Base-by-base conservation (phyloP, 2,113 vertebrate species). In the Microtus ochrogaster region DNA sequence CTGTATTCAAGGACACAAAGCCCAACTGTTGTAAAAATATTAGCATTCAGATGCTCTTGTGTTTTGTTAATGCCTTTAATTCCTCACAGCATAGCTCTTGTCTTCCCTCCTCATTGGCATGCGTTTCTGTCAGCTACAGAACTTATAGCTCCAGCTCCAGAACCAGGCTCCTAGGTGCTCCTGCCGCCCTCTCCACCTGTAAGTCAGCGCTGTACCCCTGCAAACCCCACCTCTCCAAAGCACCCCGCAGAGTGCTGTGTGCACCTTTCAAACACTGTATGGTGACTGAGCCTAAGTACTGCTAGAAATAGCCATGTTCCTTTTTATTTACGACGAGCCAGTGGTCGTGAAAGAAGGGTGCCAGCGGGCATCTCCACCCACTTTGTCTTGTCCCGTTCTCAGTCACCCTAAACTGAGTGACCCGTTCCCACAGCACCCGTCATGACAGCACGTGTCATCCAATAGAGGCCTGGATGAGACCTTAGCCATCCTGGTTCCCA, bases 31-130 rank as follows among this genome's bases (percentile, higher is more conserved):
- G 92, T 94, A 84, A 98, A 98, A 98, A 97, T 98, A 98, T 99
- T 99, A 99, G 99, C 98, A 99, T 99, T 98, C 99, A 99, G 99
- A 99, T 98, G 98, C 98, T 98, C 98, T 98, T 98, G 97, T 99
- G 99, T 99, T 99, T 98, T 98, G 98, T 99, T 98, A 98, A 99
- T 98, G 98, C 98, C 97, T 99, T 98, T 98, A 98, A 98, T 96
- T 93, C 94, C 76, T 97, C 70, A 99, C 99, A 99, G 98, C 98
- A 95, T 74, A 84, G 79, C 97, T 95, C 98, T 99, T 99, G 99
- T 99, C 98, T 89, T 68, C 96, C 96, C 44, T 89, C 65, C 39
- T 22, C 74, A 68, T 96, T 98, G 98, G 98, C 98, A 98, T 98
- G 97, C 96, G 98, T 98, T 98, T 98, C 96, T 98, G 96, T 98